Conservation (phyloP, 2,797 vertebrate species). For the Aulostomus chinensis region DNA sequence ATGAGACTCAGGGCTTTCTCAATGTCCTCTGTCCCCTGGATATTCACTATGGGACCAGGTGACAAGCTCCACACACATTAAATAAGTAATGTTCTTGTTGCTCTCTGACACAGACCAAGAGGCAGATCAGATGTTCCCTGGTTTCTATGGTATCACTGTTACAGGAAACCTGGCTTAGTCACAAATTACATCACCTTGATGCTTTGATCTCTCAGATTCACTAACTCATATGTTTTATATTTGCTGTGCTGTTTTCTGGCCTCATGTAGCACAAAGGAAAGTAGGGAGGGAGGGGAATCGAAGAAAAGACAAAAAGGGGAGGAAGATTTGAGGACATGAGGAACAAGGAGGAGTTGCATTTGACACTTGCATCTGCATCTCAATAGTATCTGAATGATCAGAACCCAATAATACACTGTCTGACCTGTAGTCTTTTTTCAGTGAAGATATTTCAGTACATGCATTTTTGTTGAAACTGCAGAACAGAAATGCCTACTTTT, state of each 20-base stretch:
- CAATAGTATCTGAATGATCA: too few relatives aligned
- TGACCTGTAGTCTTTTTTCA: too few relatives aligned
- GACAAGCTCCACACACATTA: conserved; percentile 38
- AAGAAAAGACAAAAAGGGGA: background rate
- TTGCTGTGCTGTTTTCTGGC: background rate
- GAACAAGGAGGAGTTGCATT: background rate
- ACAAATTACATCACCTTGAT: background rate
- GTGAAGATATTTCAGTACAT: too few relatives aligned
- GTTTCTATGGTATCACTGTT: conserved; percentile 57
- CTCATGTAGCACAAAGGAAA: background rate
- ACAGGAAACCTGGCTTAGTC: conserved; percentile 13
- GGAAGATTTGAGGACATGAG: background rate
- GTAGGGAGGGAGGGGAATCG: background rate
- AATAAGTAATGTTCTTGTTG: conserved; percentile 72
- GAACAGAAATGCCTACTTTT: too few relatives aligned
- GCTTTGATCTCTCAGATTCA: background rate
- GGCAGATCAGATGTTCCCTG: conserved; percentile 60
- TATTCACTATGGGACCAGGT: conserved; percentile 36
- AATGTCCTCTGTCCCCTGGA: conserved; percentile 2
- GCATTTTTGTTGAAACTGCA: too few relatives aligned
- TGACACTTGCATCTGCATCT: too few relatives aligned
- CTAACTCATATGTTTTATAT: background rate
- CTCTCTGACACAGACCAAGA: conserved; percentile 54
- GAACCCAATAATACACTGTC: too few relatives aligned
- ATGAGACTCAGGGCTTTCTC: conserved; percentile 10